phyloP scores from a whole-genome alignment of 2,113 vertebrate species.

The Sorex araneus region DNA sequence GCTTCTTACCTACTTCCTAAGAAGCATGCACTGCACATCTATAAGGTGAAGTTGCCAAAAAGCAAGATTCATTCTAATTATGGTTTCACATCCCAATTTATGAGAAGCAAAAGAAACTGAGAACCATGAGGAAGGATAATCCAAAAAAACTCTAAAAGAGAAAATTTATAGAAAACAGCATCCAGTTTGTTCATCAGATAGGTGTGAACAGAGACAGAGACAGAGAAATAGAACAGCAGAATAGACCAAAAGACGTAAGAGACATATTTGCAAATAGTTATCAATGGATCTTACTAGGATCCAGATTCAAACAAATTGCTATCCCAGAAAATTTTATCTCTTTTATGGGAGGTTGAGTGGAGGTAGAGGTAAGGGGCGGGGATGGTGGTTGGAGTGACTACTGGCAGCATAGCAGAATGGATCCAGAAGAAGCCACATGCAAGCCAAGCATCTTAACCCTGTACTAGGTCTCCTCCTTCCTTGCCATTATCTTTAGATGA shows the following conservation, averaged over 20 bases:
- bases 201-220: background rate
- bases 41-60: constrained; percentile 13
- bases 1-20: constrained; percentile 31
- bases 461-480: too few species aligned
- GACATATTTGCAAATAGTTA: background rate
- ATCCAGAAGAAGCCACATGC: too few species aligned
- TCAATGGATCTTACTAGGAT: constrained; percentile 11
- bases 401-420: too few species aligned
- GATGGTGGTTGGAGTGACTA: too few species aligned
- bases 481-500: too few species aligned
- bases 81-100: constrained; percentile 57
- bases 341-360: background rate
- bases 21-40: background rate
- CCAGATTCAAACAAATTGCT: constrained; percentile 20
- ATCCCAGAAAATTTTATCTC: constrained; percentile 33
- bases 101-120: constrained; percentile 43
- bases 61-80: background rate
- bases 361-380: too few species aligned
- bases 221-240: background rate
- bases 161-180: constrained; percentile 62
- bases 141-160: constrained; percentile 70
- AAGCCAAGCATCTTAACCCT: too few species aligned
- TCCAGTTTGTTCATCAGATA: constrained; percentile 64
- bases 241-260: constrained; percentile 46
- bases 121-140: constrained; percentile 31